Evolutionary conservation across 2,888 invertebrate genomes (phyloP).

Genomic region (Diarsia dahlii): DNA sequence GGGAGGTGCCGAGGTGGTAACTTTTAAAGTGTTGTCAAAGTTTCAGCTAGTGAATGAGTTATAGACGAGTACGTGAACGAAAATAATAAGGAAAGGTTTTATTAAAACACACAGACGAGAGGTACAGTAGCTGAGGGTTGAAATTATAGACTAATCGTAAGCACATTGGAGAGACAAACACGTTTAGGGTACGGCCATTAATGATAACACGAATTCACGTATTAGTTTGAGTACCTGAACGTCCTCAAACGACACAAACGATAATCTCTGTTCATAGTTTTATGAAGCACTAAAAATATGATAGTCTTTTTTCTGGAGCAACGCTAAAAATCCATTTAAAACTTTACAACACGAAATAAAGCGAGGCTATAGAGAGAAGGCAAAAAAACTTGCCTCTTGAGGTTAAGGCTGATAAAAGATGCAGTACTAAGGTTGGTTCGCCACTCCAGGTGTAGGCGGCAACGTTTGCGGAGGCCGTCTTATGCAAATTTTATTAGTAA

Average conservation of each 20-base stretch:
- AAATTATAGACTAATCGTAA: slow-evolving; percentile 16
- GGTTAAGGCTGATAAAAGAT: slow-evolving; percentile 69
- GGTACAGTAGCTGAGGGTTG: not conserved
- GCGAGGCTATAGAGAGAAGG: slow-evolving; percentile 28
- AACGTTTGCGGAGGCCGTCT: slow-evolving; percentile 55
- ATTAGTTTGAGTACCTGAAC: slow-evolving; percentile 44
- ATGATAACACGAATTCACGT: slow-evolving; percentile 42
- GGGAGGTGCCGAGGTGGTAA: slow-evolving; percentile 56
- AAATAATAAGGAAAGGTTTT: slow-evolving; percentile 27
- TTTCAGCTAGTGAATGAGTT: slow-evolving; percentile 51
- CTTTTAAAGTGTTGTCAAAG: slow-evolving; percentile 54
- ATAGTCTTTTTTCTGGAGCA: slow-evolving; percentile 30
- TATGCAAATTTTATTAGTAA: slow-evolving; percentile 70
- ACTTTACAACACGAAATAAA: slow-evolving; percentile 53
- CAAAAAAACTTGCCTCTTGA: slow-evolving; percentile 55
- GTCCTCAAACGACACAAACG: slow-evolving; percentile 31
- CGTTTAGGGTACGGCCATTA: slow-evolving; percentile 44
- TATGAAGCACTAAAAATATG: slow-evolving; percentile 52
- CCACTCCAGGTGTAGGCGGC: slow-evolving; percentile 43
- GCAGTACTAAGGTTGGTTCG: slow-evolving; percentile 59
- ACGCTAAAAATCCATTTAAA: slow-evolving; percentile 55
- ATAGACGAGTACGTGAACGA: slow-evolving; percentile 28
- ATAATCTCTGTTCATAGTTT: slow-evolving; percentile 54
- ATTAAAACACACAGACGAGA: not conserved
- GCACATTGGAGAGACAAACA: slow-evolving; percentile 25